Conservation (phyloP, 2,888 invertebrate genomes). For the Amphimallon solstitiale region DNA sequence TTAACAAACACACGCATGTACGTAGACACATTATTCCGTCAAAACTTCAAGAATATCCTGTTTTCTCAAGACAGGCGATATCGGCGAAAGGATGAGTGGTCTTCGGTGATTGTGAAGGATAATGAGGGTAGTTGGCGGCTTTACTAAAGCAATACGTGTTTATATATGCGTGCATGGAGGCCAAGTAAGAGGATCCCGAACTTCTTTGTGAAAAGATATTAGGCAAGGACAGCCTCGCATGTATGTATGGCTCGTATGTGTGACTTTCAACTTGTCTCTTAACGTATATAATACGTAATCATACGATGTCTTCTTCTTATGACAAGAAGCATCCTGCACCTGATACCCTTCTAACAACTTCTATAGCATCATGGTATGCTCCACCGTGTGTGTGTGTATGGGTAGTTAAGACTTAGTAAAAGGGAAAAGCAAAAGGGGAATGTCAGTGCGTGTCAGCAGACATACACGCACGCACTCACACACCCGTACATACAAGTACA, state of each 20-base stretch:
- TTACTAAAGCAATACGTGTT: slow-evolving; percentile 8
- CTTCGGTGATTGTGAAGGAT: slow-evolving; percentile 24
- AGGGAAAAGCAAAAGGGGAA: slow-evolving; percentile 44
- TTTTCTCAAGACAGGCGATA: slow-evolving; percentile 8
- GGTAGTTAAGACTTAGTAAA: slow-evolving; percentile 49
- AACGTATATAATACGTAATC: slow-evolving; percentile 5
- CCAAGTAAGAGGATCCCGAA: slow-evolving; percentile 5
- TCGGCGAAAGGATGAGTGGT: not conserved
- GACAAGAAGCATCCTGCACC: too few relatives aligned
- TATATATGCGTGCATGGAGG: slow-evolving; percentile 16
- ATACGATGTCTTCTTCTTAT: not conserved
- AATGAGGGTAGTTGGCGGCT: slow-evolving; percentile 32
- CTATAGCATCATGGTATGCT: slow-evolving; percentile 11
- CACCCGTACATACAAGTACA: not conserved
- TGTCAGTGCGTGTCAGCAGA: slow-evolving; percentile 59
- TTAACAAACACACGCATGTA: not conserved
- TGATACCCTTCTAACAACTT: not conserved
- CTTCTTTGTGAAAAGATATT: slow-evolving; percentile 9
- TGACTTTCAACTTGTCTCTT: not conserved
- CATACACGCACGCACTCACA: not conserved
- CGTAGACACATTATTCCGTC: not conserved
- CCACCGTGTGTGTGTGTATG: slow-evolving; percentile 23
- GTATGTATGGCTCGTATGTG: slow-evolving; percentile 12
- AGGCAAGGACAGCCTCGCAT: not conserved
- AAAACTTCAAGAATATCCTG: slow-evolving; percentile 30